Conservation (phyloP, 2,113 vertebrate species). For the Esox niger region DNA sequence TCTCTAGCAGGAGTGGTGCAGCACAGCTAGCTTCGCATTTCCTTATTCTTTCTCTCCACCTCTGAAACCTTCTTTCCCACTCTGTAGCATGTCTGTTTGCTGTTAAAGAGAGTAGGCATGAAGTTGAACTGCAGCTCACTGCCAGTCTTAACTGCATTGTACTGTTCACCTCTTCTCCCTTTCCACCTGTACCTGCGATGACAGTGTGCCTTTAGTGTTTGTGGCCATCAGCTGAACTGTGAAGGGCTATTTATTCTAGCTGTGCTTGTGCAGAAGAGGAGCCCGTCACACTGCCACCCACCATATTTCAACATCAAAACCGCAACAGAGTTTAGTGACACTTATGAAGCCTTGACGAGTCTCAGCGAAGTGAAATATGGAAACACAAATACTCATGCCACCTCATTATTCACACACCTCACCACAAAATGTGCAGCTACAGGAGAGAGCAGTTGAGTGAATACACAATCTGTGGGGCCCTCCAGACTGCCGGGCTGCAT, state of each 20-base stretch:
- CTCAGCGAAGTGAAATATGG: slow-evolving; percentile 31
- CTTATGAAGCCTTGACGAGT: slow-evolving; percentile 7
- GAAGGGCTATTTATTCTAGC: slow-evolving; percentile 34
- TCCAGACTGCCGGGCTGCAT: no score
- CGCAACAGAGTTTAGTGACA: slow-evolving; percentile 32
- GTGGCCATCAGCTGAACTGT: slow-evolving; percentile 32
- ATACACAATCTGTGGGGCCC: neutral
- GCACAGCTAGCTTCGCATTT: no score
- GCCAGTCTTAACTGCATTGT: neutral
- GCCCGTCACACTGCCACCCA: no score
- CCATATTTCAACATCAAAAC: slow-evolving; percentile 40
- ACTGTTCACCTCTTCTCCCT: slow-evolving; percentile 25
- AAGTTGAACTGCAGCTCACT: no score
- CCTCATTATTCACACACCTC: slow-evolving; percentile 21
- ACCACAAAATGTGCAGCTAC: slow-evolving; percentile 7
- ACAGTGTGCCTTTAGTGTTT: slow-evolving; percentile 4
- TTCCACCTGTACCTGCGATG: slow-evolving; percentile 7
- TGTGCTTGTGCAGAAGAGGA: neutral
- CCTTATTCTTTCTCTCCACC: neutral
- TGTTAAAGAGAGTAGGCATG: no score
- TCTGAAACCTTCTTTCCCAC: neutral
- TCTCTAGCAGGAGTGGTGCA: no score
- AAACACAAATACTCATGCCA: slow-evolving; percentile 6
- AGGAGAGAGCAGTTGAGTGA: neutral
- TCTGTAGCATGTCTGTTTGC: no score